Evolutionary conservation across 2,888 invertebrate species (phyloP), one percentile per base, ranked within the genome.

Genomic region (Tholera decimalis): DNA sequence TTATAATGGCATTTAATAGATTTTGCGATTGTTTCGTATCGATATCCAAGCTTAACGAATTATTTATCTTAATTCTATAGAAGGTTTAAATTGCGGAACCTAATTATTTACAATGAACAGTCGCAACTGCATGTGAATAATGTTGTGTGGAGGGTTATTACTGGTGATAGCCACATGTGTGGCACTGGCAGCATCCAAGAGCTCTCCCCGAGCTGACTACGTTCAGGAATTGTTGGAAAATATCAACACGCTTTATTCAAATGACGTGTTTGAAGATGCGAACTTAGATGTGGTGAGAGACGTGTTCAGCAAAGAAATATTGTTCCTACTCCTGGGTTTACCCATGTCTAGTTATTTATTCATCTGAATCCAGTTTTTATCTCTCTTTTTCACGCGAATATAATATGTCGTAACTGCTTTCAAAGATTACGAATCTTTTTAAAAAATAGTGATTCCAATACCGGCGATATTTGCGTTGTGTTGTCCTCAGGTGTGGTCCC

Each of bases 261-360:
- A 89, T 65, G 82, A 91, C 58, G 78, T 94, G 20, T 33, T 85
- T 5, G 91, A 93, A 87, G 95, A 95, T 86, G 92, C 95, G 24
- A 59, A 60, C 8, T 79, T 94, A 50, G 89, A 89, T 69, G 91
- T 90, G 85, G 94, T 94, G 75, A 90, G 93, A 60, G 1, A 2
- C 28, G 26, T 33, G 33, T 60, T 59, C 18, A 35, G 43, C 20
- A 20, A 7, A 11, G 6, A 33, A 58, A 33, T 33, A 4, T 24
- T 44, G 2, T 6, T 35, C 15, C 2, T 28, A n/a, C 6, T 35
- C n/a, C 9, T 22, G 35, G 6, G 30, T 43, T 11, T 22, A 33
- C 20, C 18, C 20, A 13, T 1, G 26, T 26, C 11, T 26, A 26
- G 26, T 3, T 28, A 22, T 24, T 15, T 20, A 56, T 30, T 3